Base-by-base conservation (phyloP, 2,888 invertebrate species). In the Neoascia interrupta region DNA sequence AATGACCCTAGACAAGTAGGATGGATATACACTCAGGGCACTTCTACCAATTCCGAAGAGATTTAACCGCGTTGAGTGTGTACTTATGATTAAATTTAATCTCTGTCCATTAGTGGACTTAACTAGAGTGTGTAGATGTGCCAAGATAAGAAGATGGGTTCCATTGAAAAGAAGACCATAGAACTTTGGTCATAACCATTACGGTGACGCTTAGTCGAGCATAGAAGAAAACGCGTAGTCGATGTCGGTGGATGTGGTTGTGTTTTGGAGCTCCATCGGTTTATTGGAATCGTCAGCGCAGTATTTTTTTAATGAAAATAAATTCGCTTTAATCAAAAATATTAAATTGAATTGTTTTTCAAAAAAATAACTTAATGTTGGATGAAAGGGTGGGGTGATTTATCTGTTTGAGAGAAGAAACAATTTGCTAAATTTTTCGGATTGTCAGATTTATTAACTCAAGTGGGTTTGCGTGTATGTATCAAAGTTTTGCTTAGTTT, bases 271-370 rank as follows among this genome's bases (percentile, higher is more conserved):
- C 5, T 6, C 15, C 21, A 13, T 39, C 3, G 6, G 15, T 51
- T 49, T 43, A 45, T 53, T 49, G 41, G 56, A 31, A 58, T 37
- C 36, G 68, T 68, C 26, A 47, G 11, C 28, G 53, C 68, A 60
- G 56, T n/a, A n/a, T n/a, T 43, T 23, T 68, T 74, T 56, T 34
- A 60, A 64, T 72, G 58, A 72, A 64, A 70, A 58, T 64, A 58
- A 76, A 76, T 76, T 76, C 72, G 53, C 43, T 76, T 76, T 64
- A 76, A 76, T 76, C 53, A 72, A 64, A 58, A 76, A 72, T n/a
- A n/a, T 66, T 53, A 49, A 72, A 69, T 76, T 76, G 70, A 70
- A 56, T 60, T 69, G 43, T 58, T 66, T 66, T 58, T 64, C 31
- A 6, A 31, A n/a, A n/a, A n/a, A n/a, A n/a, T n/a, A n/a, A n/a